These are phyloP conservation scores for Sprattus sprattus DNA, from an alignment of 2,113 vertebrate genomes.

Conservation along the genomic window DNA sequence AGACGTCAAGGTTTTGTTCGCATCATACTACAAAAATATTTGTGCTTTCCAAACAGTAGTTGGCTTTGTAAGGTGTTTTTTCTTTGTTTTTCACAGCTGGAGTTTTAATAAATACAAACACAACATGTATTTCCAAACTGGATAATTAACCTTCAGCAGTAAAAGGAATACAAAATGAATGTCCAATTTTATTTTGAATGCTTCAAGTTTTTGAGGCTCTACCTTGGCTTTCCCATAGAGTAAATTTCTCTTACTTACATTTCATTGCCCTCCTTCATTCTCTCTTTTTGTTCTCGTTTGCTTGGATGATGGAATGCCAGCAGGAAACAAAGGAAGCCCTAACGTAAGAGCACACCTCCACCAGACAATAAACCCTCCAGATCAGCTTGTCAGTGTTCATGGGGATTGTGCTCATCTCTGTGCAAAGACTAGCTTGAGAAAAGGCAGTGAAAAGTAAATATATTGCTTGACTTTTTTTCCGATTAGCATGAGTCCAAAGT, in stretches of 20 bases:
- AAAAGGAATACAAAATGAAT: background rate
- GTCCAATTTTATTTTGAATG: background rate
- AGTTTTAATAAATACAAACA: background rate
- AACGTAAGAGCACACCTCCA: constrained; percentile 8
- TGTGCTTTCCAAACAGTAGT: background rate
- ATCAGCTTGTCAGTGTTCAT: background rate
- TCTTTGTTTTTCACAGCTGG: background rate
- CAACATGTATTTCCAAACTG: background rate
- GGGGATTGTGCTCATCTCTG: background rate
- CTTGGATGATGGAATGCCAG: background rate
- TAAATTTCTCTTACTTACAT: background rate
- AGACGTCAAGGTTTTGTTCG: background rate
- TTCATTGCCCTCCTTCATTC: background rate
- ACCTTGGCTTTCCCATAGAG: background rate
- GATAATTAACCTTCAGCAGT: background rate
- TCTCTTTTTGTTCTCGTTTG: background rate
- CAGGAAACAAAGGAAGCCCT: background rate
- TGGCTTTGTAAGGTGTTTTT: background rate
- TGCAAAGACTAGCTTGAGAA: background rate
- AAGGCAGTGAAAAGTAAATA: background rate
- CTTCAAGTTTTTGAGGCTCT: background rate
- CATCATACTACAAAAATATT: background rate
- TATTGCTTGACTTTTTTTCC: constrained; percentile 23
- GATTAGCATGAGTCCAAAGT: constrained; percentile 47
- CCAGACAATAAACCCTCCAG: background rate